These are phyloP conservation scores for Morpho deidamia DNA, from an alignment of 2,888 invertebrate genomes.

Conservation along the genomic window DNA sequence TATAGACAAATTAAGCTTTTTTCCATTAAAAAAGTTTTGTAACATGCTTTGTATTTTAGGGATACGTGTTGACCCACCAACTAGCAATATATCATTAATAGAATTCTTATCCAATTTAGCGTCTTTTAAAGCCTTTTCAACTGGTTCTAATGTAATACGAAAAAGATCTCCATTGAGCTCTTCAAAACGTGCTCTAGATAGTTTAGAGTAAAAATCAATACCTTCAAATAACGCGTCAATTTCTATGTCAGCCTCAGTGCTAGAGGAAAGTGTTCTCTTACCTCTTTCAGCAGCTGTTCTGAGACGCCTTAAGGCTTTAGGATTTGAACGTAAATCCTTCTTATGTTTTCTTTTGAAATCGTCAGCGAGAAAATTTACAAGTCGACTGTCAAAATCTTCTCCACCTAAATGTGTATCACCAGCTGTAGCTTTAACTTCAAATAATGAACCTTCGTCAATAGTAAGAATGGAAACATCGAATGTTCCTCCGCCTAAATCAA, in stretches of 20 bases:
- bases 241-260: slow-evolving; percentile 85
- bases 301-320: slow-evolving; percentile 82
- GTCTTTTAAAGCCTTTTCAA: slow-evolving; percentile 86
- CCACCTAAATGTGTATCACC: slow-evolving; percentile 93
- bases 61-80: slow-evolving; percentile 89
- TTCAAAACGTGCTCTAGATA: slow-evolving; percentile 86
- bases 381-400: slow-evolving; percentile 82
- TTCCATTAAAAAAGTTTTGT: slow-evolving; percentile 86
- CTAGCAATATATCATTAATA: slow-evolving; percentile 88
- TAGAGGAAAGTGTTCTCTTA: slow-evolving; percentile 86
- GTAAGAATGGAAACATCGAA: slow-evolving; percentile 91
- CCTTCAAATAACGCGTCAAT: slow-evolving; percentile 87
- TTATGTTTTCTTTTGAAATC: slow-evolving; percentile 85
- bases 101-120: slow-evolving; percentile 86
- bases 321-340: slow-evolving; percentile 82
- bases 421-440: slow-evolving; percentile 90
- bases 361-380: slow-evolving; percentile 82
- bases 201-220: slow-evolving; percentile 81
- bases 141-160: slow-evolving; percentile 84
- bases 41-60: slow-evolving; percentile 87
- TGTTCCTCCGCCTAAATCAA: slow-evolving; percentile 82
- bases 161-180: slow-evolving; percentile 86
- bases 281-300: slow-evolving; percentile 87
- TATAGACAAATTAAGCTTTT: slow-evolving; percentile 84
- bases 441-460: slow-evolving; percentile 86